phyloP scores from a whole-genome alignment of 2,888 invertebrate species.

The Caradrina clavipalpis region DNA sequence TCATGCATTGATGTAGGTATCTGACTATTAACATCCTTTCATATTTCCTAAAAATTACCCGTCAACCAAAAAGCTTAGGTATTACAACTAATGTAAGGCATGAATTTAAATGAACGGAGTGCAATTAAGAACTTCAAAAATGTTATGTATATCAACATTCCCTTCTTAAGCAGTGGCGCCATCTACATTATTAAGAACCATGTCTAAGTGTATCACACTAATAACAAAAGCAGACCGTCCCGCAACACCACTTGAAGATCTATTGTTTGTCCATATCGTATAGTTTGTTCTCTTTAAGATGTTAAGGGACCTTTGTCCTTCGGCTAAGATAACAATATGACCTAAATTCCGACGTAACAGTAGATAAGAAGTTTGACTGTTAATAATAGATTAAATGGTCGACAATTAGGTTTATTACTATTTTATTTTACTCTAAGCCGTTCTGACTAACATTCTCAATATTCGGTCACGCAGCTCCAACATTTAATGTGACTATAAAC shows the following conservation, averaged over 20 bases:
- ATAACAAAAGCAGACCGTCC: background rate
- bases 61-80: too few relatives aligned
- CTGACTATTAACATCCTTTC: too few relatives aligned
- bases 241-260: background rate
- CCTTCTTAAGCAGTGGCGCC: background rate
- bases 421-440: background rate
- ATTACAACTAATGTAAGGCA: too few relatives aligned
- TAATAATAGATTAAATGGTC: background rate
- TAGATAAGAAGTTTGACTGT: background rate
- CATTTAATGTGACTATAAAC: too few relatives aligned
- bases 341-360: background rate
- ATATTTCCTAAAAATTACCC: too few relatives aligned
- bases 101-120: too few relatives aligned
- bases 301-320: background rate
- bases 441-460: background rate
- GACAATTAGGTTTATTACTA: background rate
- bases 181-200: background rate
- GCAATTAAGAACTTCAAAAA: too few relatives aligned
- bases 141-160: too few relatives aligned
- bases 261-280: background rate
- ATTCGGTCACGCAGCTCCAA: background rate
- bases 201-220: background rate
- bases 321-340: conserved; percentile 6
- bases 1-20: too few relatives aligned
- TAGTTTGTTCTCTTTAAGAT: conserved; percentile 1